Evolutionary conservation across 2,888 invertebrate species (phyloP), one percentile per base, ranked within the genome.

Genomic region (Macaria notata): DNA sequence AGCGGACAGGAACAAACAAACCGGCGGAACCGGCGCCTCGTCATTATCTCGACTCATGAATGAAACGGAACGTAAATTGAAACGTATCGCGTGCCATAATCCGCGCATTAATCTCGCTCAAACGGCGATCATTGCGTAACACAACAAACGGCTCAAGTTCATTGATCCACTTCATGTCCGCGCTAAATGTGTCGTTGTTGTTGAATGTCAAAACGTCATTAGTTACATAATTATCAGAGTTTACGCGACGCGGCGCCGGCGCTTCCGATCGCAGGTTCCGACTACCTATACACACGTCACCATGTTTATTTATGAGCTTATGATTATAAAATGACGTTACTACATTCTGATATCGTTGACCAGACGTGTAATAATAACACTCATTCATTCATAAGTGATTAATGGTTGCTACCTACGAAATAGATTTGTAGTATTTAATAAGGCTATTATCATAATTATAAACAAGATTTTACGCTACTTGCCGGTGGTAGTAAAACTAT

Each of bases 71-170:
- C 87, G 88, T 86, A 89, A 89, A 90, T 89, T 85, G 89, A 85
- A 90, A 86, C 84, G 84, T 89, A 89, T 90, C 88, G 90, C 90
- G 90, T 91, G 91, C 89, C 86, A 88, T 90, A 91, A 90, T 88
- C 90, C 88, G 84, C 83, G 81, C 89, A 90, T 90, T 89, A 90
- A 91, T 91, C 91, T 89, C 90, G 83, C 86, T 89, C 88, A 88
- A 90, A 88, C 82, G 81, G 84, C 87, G 86, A 88, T 87, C 79
- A 78, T 89, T 90, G 84, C 86, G 88, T 88, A 87, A 90, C 81
- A 80, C 76, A 81, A 83, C 86, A 86, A 85, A 86, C 86, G 81
- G 79, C 88, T 86, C 90, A 90, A 90, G 91, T 90, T 91, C 91
- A 90, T 88, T 90, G 91, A 90, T 90, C 90, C 88, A 89, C 90